Percentiles rank a stretch among this genome's conserved stretches.
These are phyloP conservation scores for Oreotrochilus melanogaster DNA, from an alignment of 2,113 vertebrate genomes.

Conservation along the genomic window DNA sequence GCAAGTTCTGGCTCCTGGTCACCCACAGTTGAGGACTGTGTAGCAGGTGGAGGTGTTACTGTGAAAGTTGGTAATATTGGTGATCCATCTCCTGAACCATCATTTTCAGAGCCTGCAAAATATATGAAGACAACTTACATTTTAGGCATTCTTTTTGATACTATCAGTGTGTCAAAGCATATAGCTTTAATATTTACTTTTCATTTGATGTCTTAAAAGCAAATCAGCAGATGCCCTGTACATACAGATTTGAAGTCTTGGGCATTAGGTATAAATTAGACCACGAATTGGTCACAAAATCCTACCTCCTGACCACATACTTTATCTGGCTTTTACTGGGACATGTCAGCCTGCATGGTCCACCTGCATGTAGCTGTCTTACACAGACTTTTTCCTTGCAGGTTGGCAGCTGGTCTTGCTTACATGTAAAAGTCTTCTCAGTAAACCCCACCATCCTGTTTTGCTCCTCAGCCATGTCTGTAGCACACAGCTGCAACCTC, in stretches of 20 bases:
- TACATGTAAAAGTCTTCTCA: neutral
- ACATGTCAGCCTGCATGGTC: fast-evolving
- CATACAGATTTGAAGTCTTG: neutral
- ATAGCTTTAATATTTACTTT: neutral
- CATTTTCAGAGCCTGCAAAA: constrained; percentile 36
- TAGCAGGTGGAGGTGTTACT: neutral
- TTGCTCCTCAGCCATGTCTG: neutral
- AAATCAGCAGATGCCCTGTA: neutral
- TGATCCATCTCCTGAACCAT: constrained; percentile 26
- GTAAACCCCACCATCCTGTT: neutral
- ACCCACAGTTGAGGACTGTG: fast-evolving
- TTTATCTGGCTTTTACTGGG: neutral
- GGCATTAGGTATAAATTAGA: neutral
- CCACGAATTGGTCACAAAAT: neutral
- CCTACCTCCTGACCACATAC: neutral
- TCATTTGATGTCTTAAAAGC: neutral
- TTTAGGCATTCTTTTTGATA: neutral
- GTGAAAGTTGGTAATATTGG: neutral
- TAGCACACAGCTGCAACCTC: fast-evolving
- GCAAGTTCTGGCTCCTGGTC: neutral
- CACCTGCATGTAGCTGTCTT: neutral
- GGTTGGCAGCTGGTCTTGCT: neutral
- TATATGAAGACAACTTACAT: neutral
- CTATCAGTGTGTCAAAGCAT: neutral
- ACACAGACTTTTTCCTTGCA: neutral